Conservation (phyloP, 2,113 vertebrate species). For the Lagenorhynchus albirostris region DNA sequence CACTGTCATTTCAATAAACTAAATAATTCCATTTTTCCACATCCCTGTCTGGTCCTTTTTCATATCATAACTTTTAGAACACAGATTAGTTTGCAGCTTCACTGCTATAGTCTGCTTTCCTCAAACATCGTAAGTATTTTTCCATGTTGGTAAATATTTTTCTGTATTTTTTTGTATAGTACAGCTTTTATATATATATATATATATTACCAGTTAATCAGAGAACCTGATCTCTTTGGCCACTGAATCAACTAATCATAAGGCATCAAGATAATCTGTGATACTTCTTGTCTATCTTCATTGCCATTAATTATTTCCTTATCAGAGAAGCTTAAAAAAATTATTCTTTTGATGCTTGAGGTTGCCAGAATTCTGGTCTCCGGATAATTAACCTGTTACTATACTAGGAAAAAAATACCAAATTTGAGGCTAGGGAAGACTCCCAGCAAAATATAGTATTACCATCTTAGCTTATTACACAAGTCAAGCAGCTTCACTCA, state of each 20-base stretch:
- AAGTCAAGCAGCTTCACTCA: background rate
- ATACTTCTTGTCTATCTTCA: background rate
- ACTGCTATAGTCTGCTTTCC: background rate
- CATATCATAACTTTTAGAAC: background rate
- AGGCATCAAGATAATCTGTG: background rate
- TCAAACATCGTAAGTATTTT: background rate
- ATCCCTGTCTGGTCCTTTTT: background rate
- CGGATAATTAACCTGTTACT: conserved; percentile 34
- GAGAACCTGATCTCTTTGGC: background rate
- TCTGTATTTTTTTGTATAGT: background rate
- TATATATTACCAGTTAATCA: background rate
- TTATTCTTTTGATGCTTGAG: background rate
- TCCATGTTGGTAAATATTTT: background rate
- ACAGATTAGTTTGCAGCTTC: background rate
- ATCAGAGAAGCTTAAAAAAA: conserved; percentile 27
- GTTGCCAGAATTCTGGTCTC: conserved; percentile 43
- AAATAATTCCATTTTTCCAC: background rate
- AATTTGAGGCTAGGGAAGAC: conserved; percentile 15
- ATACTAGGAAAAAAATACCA: background rate
- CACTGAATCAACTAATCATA: background rate
- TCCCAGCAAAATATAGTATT: background rate
- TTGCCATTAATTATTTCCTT: background rate
- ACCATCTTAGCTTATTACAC: background rate
- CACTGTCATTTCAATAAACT: conserved; percentile 12
- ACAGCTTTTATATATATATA: background rate